These are phyloP conservation scores for Vesta saturnalis DNA, from an alignment of 2,888 invertebrate species.

Conservation along the genomic window DNA sequence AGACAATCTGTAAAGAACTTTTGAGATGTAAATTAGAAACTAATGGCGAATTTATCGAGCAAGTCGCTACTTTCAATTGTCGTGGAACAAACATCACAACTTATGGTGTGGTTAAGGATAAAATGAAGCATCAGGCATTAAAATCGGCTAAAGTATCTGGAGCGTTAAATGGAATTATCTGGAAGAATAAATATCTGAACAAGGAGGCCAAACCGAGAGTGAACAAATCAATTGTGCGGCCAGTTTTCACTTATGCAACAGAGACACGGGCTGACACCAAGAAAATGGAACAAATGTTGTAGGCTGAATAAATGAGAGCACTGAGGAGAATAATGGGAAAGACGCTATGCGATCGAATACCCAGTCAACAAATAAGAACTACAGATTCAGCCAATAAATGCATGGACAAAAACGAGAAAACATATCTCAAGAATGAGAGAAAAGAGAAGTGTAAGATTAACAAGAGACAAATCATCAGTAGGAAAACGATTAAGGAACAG, in stretches of 20 bases:
- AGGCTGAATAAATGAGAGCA: conserved; percentile 1
- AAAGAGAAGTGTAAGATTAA: too few relatives aligned
- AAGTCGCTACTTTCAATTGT: not conserved
- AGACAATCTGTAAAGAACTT: too few relatives aligned
- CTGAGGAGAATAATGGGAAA: too few relatives aligned
- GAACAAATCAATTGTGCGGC: not conserved
- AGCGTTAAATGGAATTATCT: not conserved
- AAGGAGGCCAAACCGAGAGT: not conserved
- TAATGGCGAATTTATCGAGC: not conserved
- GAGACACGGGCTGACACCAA: not conserved
- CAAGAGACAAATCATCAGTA: too few relatives aligned
- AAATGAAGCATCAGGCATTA: too few relatives aligned
- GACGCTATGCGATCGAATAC: not conserved
- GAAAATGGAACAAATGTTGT: conserved; percentile 1
- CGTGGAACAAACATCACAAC: too few relatives aligned
- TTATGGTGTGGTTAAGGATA: too few relatives aligned
- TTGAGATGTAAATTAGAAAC: not conserved
- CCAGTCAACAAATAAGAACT: not conserved
- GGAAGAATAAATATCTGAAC: not conserved
- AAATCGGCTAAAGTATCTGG: too few relatives aligned
- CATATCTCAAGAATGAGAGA: not conserved
- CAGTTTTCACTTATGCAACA: not conserved
- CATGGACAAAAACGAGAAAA: not conserved
- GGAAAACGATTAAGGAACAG: too few relatives aligned
- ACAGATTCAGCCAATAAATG: not conserved